A percentile compares a stretch with the other conserved stretches of the same genome.
These are phyloP conservation scores for Neodiprion fabricii DNA, from an alignment of 1,140 invertebrate species.

Conservation along the genomic window DNA sequence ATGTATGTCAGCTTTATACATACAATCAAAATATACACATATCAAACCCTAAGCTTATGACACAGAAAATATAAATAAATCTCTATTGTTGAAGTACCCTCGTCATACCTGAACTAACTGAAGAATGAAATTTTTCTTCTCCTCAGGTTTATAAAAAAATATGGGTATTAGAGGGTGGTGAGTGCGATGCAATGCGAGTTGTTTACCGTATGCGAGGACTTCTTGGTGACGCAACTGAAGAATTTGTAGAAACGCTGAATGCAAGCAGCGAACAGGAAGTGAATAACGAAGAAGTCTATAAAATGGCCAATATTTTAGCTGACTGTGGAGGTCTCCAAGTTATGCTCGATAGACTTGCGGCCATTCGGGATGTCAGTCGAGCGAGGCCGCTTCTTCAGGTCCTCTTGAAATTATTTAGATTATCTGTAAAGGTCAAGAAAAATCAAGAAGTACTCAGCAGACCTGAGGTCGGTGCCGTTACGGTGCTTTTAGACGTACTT, in stretches of 20 bases:
- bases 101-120: background rate
- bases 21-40: background rate
- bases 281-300: constrained; percentile 94
- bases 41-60: background rate
- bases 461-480: constrained; percentile 73
- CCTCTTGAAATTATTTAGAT: constrained; percentile 82
- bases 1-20: constrained; percentile 49
- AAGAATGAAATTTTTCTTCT: constrained; percentile 14
- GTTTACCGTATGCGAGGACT: constrained; percentile 98
- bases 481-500: constrained; percentile 72
- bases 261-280: constrained; percentile 88
- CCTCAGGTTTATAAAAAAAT: constrained; percentile 74
- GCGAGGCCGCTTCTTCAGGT: constrained; percentile 84
- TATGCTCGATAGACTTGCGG: constrained; percentile 57
- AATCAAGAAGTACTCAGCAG: constrained; percentile 75
- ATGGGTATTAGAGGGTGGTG: constrained; percentile 86
- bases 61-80: too few relatives aligned
- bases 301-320: constrained; percentile 76
- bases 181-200: constrained; percentile 94
- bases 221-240: constrained; percentile 96
- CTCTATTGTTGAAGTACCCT: background rate
- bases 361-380: constrained; percentile 74
- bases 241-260: constrained; percentile 95
- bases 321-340: constrained; percentile 88
- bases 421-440: constrained; percentile 80